A percentile compares a stretch with the other conserved stretches of the same genome.
Evolutionary conservation across 2,113 vertebrate species (phyloP).

Genomic region (Strigops habroptila): DNA sequence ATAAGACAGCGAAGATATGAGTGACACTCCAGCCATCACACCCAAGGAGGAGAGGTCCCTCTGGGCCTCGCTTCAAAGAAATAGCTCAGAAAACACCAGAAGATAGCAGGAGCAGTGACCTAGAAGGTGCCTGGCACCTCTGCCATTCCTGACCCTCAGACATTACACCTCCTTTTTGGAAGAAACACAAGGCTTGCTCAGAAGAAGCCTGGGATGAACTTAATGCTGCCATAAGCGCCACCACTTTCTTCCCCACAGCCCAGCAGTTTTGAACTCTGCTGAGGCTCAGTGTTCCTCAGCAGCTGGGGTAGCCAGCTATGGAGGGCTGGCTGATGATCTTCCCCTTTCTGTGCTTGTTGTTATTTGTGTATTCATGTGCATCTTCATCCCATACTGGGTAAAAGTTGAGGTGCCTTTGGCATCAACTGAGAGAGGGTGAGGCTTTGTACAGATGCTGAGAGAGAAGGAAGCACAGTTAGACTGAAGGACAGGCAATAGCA

Average conservation of each 20-base stretch:
- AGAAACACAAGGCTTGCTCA: not conserved
- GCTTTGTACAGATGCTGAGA: not conserved
- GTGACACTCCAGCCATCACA: not conserved
- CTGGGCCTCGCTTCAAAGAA: not conserved
- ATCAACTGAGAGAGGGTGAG: not conserved
- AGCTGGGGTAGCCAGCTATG: not conserved
- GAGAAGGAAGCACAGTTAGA: not conserved
- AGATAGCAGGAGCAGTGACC: not conserved
- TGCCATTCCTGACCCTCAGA: not conserved
- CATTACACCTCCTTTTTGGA: not conserved
- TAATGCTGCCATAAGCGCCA: not conserved
- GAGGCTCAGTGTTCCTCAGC: not conserved
- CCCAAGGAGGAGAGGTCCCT: not conserved
- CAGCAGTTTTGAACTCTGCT: accelerated
- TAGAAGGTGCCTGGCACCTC: not conserved
- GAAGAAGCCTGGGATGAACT: not conserved
- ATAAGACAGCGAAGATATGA: not conserved
- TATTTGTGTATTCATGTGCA: not conserved
- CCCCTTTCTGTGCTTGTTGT: not conserved
- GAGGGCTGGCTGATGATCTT: not conserved
- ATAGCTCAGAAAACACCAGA: not conserved
- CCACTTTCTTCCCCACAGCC: not conserved
- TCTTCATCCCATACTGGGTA: not conserved
- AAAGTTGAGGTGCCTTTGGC: not conserved
- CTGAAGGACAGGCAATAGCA: not conserved